Conservation (phyloP, 2,113 vertebrate species). For the Pardalotus punctatus region DNA sequence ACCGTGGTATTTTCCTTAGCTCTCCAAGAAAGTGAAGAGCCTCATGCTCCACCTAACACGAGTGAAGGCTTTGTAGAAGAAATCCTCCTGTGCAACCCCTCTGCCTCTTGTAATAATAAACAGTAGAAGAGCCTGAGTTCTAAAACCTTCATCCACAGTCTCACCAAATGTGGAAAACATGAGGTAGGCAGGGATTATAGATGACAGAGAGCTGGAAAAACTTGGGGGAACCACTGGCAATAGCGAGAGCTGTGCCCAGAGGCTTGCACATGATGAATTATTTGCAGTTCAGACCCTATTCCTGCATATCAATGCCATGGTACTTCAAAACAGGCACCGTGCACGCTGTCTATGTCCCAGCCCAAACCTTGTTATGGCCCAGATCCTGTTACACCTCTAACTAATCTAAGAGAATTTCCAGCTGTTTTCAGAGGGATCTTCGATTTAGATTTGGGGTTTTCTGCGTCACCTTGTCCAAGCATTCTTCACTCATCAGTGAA, state of each 20-base stretch:
- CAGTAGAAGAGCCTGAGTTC: background rate
- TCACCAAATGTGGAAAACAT: background rate
- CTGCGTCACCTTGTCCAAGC: background rate
- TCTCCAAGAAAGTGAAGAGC: background rate
- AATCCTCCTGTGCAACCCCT: background rate
- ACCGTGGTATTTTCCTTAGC: background rate
- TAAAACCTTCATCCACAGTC: background rate
- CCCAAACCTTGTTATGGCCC: background rate
- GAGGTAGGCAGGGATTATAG: background rate
- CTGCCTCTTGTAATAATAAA: background rate
- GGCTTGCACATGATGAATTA: background rate
- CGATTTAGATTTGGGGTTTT: background rate
- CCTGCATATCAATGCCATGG: background rate
- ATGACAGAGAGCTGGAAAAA: background rate
- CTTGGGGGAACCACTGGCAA: background rate
- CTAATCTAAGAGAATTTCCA: background rate
- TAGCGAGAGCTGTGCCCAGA: background rate
- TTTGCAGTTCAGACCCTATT: background rate
- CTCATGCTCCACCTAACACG: background rate
- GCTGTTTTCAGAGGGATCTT: background rate
- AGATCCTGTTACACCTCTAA: background rate
- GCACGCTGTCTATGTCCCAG: background rate
- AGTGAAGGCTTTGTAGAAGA: background rate
- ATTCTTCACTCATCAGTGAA: background rate
- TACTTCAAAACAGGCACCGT: background rate